Base-by-base conservation (phyloP, 2,113 vertebrate genomes). In the Donacobius atricapilla region DNA sequence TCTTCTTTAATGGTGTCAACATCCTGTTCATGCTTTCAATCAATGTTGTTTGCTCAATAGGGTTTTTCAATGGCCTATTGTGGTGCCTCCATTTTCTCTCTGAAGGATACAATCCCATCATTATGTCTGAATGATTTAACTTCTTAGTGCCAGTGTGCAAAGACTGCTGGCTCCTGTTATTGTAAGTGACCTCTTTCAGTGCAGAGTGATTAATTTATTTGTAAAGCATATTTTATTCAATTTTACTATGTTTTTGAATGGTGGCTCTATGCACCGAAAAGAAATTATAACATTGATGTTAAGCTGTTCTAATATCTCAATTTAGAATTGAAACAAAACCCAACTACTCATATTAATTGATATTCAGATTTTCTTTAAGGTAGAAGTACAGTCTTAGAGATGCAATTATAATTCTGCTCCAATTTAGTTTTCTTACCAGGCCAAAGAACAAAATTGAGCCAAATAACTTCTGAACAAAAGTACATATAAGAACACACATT, bases 121-220 rank as follows among this genome's bases (percentile, higher is more conserved):
- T 93, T 96, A 61, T 91, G 21, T 72, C 61, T 79, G 66, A 94
- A 77, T 39, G 53, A 64, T 84, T 94, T 83, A 68, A 94, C 33
- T 82, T 93, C 22, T 57, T 89, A 71, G 48, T 78, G 61, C 22
- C 44, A 66, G 19, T 60, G 35, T 71, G 65, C 65, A 51, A 40
- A 82, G 61, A 35, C 42, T 91, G 57, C 27, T 95, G 61, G 48
- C 10, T 90, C 40, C 30, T 70, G 24, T 75, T 96, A 81, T 44
- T 75, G 7, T 60, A 90, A 77, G 61, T 60, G 70, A 72, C 30
- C 58, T 80, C 27, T 42, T 91, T 61, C 63, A 50, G n/a, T 44
- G 39, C 1, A 3, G n/a, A 89, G 7, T 18, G 80, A 80, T 54
- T 27, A 57, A 73, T 77, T 65, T 82, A 75, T 71, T 54, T 84